Percentiles rank a stretch among this genome's conserved stretches.
These are phyloP conservation scores for Aplochiton taeniatus DNA, from an alignment of 2,797 vertebrate species.

Conservation along the genomic window DNA sequence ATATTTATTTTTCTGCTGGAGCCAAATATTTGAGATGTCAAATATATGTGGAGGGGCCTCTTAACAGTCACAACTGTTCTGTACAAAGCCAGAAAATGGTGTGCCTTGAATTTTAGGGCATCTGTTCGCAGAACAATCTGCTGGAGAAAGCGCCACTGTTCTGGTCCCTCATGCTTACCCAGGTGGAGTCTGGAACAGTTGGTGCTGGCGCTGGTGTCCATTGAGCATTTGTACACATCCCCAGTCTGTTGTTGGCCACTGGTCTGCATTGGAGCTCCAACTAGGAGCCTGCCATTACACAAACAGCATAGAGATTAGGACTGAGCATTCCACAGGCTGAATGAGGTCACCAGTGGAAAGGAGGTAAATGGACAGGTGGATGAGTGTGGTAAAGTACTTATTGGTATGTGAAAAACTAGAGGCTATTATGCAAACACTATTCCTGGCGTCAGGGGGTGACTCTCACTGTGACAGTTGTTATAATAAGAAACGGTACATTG, in stretches of 20 bases:
- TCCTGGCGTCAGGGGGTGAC: neutral
- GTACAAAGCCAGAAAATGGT: neutral
- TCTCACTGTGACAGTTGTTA: neutral
- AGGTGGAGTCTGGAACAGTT: conserved; percentile 86
- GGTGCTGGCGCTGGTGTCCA: conserved; percentile 58
- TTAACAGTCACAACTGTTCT: too few species aligned
- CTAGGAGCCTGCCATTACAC: conserved; percentile 75
- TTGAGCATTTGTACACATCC: conserved; percentile 83
- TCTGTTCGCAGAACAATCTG: neutral
- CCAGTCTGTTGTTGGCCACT: conserved; percentile 83
- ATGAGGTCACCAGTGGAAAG: neutral
- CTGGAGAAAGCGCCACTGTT: too few species aligned
- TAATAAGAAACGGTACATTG: neutral
- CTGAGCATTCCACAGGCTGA: neutral
- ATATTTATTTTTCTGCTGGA: too few species aligned
- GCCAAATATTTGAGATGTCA: too few species aligned
- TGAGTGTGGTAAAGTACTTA: neutral
- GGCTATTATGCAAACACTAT: neutral
- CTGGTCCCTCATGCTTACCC: conserved; percentile 51
- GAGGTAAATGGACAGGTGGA: neutral
- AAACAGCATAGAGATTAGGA: neutral
- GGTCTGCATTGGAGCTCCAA: conserved; percentile 83
- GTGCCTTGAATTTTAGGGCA: neutral
- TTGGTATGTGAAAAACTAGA: neutral
- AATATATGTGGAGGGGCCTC: too few species aligned